phyloP scores from a whole-genome alignment of 2,888 invertebrate genomes.

The Dasysyrphus tricinctus region DNA sequence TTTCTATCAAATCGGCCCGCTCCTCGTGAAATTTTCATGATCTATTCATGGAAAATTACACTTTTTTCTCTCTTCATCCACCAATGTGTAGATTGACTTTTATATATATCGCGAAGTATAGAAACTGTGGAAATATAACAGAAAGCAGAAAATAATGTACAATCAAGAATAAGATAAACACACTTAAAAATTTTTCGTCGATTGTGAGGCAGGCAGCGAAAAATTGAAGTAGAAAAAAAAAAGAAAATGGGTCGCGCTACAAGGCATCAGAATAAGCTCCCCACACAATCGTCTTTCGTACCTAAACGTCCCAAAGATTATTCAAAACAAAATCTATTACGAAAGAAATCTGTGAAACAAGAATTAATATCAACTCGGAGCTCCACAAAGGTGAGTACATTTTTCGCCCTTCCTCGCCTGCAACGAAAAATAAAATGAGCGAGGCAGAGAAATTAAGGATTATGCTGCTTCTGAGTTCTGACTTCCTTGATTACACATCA shows the following conservation, averaged over 20 bases:
- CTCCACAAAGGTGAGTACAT: slow-evolving; percentile 54
- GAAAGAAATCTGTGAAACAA: slow-evolving; percentile 36
- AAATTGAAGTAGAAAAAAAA: slow-evolving; percentile 3
- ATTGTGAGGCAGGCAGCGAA: background rate
- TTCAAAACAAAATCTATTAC: slow-evolving; percentile 44
- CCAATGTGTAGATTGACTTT: slow-evolving; percentile 26
- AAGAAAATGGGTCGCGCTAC: slow-evolving; percentile 66
- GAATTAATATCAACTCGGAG: slow-evolving; percentile 8
- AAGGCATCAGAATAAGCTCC: slow-evolving; percentile 16
- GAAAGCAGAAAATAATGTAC: slow-evolving; percentile 48
- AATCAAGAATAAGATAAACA: slow-evolving; percentile 65
- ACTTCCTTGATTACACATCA: background rate
- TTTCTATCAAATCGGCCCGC: background rate
- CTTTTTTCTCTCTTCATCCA: slow-evolving; percentile 40
- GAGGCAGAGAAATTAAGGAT: background rate
- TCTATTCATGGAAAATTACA: slow-evolving; percentile 56
- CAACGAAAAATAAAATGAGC: background rate
- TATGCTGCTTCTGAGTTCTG: background rate
- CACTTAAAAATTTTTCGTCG: slow-evolving; percentile 12
- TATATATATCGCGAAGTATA: slow-evolving; percentile 45
- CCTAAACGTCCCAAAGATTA: slow-evolving; percentile 23
- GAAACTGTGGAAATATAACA: slow-evolving; percentile 68
- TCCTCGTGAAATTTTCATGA: slow-evolving; percentile 30
- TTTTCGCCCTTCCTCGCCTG: slow-evolving; percentile 1
- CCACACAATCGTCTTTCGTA: slow-evolving; percentile 17